Percentiles rank a stretch among this genome's conserved stretches.
These are phyloP conservation scores for Actenoides lindsayi DNA, from an alignment of 2,113 vertebrate species.

Conservation along the genomic window DNA sequence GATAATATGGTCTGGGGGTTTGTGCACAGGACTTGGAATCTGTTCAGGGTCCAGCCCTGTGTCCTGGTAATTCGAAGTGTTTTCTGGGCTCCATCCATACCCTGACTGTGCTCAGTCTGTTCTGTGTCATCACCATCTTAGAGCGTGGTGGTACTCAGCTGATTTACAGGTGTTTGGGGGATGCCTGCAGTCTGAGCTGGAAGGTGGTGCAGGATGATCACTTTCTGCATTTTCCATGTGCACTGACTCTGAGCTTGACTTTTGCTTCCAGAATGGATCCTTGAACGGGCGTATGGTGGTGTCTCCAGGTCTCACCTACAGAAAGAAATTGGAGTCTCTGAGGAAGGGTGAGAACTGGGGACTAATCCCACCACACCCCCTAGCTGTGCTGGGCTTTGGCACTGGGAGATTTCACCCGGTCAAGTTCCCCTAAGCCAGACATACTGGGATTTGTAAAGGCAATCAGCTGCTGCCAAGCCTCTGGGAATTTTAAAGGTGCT, in stretches of 20 bases:
- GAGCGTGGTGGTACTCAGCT: neutral
- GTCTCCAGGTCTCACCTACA: neutral
- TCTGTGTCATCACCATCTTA: neutral
- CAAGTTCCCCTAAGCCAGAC: neutral
- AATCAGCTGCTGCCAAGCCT: neutral
- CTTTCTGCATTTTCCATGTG: neutral
- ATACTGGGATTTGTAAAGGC: neutral
- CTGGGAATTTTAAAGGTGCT: neutral
- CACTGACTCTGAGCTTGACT: neutral
- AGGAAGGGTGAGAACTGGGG: neutral
- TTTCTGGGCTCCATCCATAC: neutral
- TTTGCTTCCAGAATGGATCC: neutral
- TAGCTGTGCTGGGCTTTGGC: neutral
- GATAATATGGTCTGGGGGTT: neutral
- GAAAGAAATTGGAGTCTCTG: neutral
- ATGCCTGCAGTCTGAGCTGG: neutral
- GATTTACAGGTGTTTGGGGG: neutral
- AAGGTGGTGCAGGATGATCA: neutral
- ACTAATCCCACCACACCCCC: neutral
- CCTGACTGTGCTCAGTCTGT: neutral
- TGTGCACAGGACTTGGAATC: neutral
- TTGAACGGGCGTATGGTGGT: fast-evolving
- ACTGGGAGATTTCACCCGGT: neutral
- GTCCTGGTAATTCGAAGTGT: neutral
- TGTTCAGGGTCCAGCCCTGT: neutral